Conservation (phyloP, 2,888 invertebrate species). For the Galerucella pusilla region DNA sequence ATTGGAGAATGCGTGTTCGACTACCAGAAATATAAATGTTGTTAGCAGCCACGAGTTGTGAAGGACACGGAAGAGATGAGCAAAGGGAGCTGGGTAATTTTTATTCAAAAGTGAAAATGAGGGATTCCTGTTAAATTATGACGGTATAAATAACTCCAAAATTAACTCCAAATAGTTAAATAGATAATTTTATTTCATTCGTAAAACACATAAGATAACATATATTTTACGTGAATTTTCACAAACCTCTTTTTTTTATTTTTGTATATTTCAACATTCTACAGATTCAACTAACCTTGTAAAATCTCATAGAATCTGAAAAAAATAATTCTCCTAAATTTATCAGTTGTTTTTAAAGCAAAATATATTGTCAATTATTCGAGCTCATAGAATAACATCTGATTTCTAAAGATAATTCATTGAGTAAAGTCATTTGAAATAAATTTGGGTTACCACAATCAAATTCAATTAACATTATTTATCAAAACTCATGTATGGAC, state of each 20-base stretch:
- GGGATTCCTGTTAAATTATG: too few relatives aligned
- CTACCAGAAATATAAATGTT: too few relatives aligned
- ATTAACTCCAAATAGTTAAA: slow-evolving; percentile 17
- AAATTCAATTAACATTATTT: not conserved
- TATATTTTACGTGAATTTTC: slow-evolving; percentile 50
- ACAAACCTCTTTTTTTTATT: slow-evolving; percentile 34
- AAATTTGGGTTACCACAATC: too few relatives aligned
- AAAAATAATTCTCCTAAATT: slow-evolving; percentile 36
- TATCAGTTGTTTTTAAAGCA: slow-evolving; percentile 57
- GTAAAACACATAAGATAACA: slow-evolving; percentile 51
- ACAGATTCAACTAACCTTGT: slow-evolving; percentile 32
- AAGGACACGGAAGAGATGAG: too few relatives aligned
- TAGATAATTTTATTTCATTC: slow-evolving; percentile 47
- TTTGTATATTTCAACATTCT: slow-evolving; percentile 31
- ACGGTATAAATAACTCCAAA: too few relatives aligned
- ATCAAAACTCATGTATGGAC: not conserved
- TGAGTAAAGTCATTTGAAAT: not conserved
- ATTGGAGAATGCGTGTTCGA: too few relatives aligned
- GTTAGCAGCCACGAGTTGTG: too few relatives aligned
- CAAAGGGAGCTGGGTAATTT: too few relatives aligned
- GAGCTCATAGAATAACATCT: slow-evolving; percentile 55
- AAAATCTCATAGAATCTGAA: slow-evolving; percentile 36
- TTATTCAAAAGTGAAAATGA: too few relatives aligned
- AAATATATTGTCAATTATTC: slow-evolving; percentile 65
- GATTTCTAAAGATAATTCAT: not conserved